phyloP scores from a whole-genome alignment of 1,140 invertebrate species.

The Mycetomoellerius zeteki region DNA sequence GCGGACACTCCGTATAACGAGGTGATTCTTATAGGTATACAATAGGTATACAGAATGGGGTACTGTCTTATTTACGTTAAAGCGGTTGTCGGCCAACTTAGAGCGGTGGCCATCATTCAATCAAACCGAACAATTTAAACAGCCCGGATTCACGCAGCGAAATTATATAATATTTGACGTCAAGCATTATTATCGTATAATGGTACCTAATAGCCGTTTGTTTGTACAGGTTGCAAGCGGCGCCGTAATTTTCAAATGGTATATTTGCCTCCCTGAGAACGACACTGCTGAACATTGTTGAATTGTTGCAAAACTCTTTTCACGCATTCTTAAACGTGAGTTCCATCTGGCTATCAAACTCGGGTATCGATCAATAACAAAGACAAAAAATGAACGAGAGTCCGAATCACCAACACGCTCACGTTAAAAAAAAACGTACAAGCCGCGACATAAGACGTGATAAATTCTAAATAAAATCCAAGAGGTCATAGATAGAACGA shows the following conservation, averaged over 20 bases:
- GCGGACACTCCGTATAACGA: constrained; percentile 74
- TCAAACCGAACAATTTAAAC: constrained; percentile 83
- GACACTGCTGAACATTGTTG: constrained; percentile 59
- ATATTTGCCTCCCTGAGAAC: constrained; percentile 71
- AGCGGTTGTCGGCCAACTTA: constrained; percentile 84
- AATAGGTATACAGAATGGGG: constrained; percentile 67
- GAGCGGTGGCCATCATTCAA: constrained; percentile 82
- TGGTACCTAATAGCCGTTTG: constrained; percentile 78
- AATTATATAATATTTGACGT: constrained; percentile 85
- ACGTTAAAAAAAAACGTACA: not conserved
- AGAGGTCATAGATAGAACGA: too few relatives aligned
- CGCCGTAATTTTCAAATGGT: constrained; percentile 78
- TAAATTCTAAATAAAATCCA: not conserved
- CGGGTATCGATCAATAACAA: too few relatives aligned
- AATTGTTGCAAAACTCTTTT: constrained; percentile 66
- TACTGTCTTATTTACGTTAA: constrained; percentile 83
- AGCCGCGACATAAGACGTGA: not conserved
- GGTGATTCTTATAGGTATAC: constrained; percentile 68
- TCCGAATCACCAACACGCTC: not conserved
- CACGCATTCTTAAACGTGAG: not conserved
- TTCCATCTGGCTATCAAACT: not conserved
- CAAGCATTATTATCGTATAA: constrained; percentile 84
- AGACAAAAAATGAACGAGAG: not conserved
- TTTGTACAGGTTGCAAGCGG: constrained; percentile 80
- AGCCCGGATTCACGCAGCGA: constrained; percentile 83